These are phyloP conservation scores for Scylla paramamosain DNA, from an alignment of 1,140 invertebrate genomes.

Conservation along the genomic window DNA sequence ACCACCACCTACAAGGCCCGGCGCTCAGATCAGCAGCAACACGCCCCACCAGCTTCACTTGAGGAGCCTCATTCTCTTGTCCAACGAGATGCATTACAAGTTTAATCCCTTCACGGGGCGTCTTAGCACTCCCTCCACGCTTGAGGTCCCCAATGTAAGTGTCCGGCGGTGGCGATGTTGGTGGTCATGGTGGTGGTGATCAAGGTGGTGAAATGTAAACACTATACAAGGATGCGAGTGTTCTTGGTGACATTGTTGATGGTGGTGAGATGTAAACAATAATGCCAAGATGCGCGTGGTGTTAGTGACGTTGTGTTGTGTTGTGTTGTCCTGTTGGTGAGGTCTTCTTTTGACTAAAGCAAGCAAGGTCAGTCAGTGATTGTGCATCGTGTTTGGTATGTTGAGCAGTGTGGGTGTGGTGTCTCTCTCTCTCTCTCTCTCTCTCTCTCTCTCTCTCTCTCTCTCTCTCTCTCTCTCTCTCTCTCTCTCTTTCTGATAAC, in stretches of 20 bases:
- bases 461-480: not conserved
- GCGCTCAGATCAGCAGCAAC: not conserved
- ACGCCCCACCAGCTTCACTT: not conserved
- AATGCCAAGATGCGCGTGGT: no score
- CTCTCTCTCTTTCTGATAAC: not conserved
- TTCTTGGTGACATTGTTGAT: no score
- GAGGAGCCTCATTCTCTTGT: not conserved
- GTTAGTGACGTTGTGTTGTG: no score
- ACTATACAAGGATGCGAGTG: no score
- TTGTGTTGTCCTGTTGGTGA: no score
- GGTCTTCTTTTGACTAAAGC: not conserved
- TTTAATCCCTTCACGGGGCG: constrained; percentile 51
- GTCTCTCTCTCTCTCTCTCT: not conserved
- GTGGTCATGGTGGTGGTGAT: not conserved
- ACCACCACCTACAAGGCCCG: not conserved
- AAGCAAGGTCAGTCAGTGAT: not conserved
- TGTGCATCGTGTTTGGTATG: not conserved
- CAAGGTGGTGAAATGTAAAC: no score
- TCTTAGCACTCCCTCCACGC: constrained; percentile 16
- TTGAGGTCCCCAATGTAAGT: constrained; percentile 45
- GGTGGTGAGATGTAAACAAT: no score
- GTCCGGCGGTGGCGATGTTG: not conserved
- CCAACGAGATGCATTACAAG: constrained; percentile 41
- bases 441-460: no score
- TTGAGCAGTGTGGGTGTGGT: not conserved